Conservation (phyloP, 2,888 invertebrate genomes). For the Apocheima hispidaria region DNA sequence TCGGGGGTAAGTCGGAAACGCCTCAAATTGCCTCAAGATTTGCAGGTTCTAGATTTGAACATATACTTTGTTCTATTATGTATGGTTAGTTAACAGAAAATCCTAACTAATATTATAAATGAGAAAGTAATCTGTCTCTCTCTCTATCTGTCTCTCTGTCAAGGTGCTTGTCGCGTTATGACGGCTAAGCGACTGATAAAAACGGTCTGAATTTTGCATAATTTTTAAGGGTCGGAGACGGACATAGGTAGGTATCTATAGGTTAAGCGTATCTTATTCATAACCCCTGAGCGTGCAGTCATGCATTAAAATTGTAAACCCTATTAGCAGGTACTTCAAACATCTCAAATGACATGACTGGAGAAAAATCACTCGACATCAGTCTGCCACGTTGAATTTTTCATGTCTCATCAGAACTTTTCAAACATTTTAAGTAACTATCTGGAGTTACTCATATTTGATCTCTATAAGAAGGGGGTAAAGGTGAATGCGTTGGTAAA, state of each 20-base stretch:
- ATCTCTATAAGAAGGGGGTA: constrained; percentile 12
- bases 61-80: too few relatives aligned
- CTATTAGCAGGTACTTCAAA: constrained; percentile 49
- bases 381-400: constrained; percentile 52
- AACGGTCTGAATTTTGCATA: too few relatives aligned
- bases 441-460: constrained; percentile 10
- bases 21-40: too few relatives aligned
- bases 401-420: constrained; percentile 49
- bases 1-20: too few relatives aligned
- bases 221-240: too few relatives aligned
- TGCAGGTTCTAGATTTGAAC: too few relatives aligned
- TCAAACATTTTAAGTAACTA: constrained; percentile 1
- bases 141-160: too few relatives aligned
- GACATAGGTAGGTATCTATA: neutral
- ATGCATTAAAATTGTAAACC: constrained; percentile 56
- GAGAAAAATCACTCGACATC: constrained; percentile 58
- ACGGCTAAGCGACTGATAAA: too few relatives aligned
- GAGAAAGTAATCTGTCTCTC: too few relatives aligned
- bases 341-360: constrained; percentile 55
- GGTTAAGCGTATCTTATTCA: neutral
- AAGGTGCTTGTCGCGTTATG: too few relatives aligned
- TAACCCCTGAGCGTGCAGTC: neutral
- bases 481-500: neutral
- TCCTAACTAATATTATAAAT: too few relatives aligned
- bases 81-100: too few relatives aligned